phyloP scores from a whole-genome alignment of 2,113 vertebrate genomes.

The Corydoras sp. region DNA sequence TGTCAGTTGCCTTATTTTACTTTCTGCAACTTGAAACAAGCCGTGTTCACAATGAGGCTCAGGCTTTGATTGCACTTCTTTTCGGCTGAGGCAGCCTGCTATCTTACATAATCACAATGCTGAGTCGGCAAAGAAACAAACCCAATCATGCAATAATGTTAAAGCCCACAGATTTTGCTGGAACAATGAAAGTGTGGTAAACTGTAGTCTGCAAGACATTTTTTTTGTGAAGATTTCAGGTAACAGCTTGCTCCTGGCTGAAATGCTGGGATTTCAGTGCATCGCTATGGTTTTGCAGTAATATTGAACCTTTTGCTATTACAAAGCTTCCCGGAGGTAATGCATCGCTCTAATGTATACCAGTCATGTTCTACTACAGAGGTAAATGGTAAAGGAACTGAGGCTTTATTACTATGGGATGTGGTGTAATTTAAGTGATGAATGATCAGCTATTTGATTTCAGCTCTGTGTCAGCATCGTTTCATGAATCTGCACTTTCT shows the following conservation, averaged over 20 bases:
- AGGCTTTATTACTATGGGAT: not conserved
- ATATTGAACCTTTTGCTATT: constrained; percentile 5
- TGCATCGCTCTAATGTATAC: not conserved
- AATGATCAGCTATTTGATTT: not conserved
- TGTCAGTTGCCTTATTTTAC: too few relatives aligned
- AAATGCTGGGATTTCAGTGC: not conserved
- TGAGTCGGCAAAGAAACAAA: not conserved
- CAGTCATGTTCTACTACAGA: not conserved
- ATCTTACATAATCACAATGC: too few relatives aligned
- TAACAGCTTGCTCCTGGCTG: not conserved
- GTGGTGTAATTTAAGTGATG: not conserved
- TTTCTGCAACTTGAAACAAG: too few relatives aligned
- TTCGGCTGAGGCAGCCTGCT: too few relatives aligned
- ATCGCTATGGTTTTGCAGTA: constrained; percentile 2
- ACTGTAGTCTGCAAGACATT: not conserved
- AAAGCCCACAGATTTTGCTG: not conserved
- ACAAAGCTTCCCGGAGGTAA: not conserved
- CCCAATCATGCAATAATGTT: not conserved
- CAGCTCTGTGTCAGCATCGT: not conserved
- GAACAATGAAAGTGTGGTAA: constrained; percentile 8
- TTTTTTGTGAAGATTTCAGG: constrained; percentile 13
- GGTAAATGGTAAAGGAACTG: too few relatives aligned
- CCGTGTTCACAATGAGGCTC: too few relatives aligned
- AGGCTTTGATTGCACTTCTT: too few relatives aligned
- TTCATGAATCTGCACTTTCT: too few relatives aligned